Percentiles rank a stretch among this genome's conserved stretches.
Evolutionary conservation across 2,888 invertebrate species (phyloP).

Genomic region (Tortricodes alternella): DNA sequence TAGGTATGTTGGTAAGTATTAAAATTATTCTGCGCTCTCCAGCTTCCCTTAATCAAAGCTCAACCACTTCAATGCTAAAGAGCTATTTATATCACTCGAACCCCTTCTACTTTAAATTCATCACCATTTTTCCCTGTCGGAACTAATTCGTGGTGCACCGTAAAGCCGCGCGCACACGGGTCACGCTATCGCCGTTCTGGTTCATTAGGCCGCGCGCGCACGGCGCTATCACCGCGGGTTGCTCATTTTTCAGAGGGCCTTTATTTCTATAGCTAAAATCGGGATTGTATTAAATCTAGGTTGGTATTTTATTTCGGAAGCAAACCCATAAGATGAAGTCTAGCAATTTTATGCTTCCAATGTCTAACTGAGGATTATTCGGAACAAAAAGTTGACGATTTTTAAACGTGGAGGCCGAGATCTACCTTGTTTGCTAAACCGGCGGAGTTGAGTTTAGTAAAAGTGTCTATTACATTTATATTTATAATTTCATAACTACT

Average conservation of each 20-base stretch:
- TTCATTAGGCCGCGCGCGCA: conserved; percentile 68
- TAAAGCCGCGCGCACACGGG: conserved; percentile 60
- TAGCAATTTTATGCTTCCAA: too few species aligned
- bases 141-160: conserved; percentile 42
- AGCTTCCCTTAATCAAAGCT: not conserved
- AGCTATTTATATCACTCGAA: conserved; percentile 7
- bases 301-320: too few species aligned
- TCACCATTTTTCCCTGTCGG: conserved; percentile 47
- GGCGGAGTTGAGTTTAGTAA: too few species aligned
- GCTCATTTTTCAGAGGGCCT: conserved; percentile 70
- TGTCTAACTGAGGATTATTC: too few species aligned
- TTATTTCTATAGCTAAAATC: conserved; percentile 19
- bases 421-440: too few species aligned
- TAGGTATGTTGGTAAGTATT: too few species aligned
- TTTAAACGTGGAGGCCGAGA: too few species aligned
- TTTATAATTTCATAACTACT: conserved; percentile 7
- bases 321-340: too few species aligned
- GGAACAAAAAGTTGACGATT: too few species aligned
- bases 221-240: conserved; percentile 60
- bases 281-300: conserved; percentile 14
- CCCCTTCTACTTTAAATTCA: conserved; percentile 64
- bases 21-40: not conserved
- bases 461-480: not conserved
- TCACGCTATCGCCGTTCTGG: conserved; percentile 74
- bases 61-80: not conserved